Evolutionary conservation across 2,797 vertebrate species (phyloP).

Genomic region (Merluccius polli): DNA sequence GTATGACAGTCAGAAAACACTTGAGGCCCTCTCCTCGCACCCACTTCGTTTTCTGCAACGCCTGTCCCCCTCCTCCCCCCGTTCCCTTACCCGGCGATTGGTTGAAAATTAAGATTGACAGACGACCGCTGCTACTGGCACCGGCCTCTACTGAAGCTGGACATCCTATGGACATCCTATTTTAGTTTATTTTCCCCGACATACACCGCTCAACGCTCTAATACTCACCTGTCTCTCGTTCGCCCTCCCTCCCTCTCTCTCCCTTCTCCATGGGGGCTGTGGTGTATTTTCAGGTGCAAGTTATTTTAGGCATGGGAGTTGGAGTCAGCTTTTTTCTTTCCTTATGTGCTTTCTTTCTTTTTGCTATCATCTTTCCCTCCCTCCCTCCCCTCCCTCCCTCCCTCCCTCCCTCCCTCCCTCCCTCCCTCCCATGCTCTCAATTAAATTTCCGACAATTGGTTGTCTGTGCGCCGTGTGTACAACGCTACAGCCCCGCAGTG

Average conservation of each 20-base stretch:
- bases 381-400: no score
- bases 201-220: no score
- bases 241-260: background rate
- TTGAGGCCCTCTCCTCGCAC: no score
- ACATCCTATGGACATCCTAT: background rate
- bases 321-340: conserved; percentile 3
- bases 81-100: background rate
- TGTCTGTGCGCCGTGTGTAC: background rate
- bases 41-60: background rate
- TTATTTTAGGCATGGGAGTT: background rate
- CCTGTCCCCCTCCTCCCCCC: no score
- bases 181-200: no score
- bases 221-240: background rate
- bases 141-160: background rate
- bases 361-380: background rate
- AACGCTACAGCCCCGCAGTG: background rate
- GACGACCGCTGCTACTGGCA: background rate
- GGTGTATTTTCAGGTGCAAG: conserved; percentile 2
- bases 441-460: background rate
- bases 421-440: background rate
- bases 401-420: background rate
- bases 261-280: no score
- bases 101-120: background rate
- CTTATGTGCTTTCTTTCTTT: background rate
- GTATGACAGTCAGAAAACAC: no score